Base-by-base conservation (phyloP, 2,113 vertebrate genomes). In the Pholis gunnellus region DNA sequence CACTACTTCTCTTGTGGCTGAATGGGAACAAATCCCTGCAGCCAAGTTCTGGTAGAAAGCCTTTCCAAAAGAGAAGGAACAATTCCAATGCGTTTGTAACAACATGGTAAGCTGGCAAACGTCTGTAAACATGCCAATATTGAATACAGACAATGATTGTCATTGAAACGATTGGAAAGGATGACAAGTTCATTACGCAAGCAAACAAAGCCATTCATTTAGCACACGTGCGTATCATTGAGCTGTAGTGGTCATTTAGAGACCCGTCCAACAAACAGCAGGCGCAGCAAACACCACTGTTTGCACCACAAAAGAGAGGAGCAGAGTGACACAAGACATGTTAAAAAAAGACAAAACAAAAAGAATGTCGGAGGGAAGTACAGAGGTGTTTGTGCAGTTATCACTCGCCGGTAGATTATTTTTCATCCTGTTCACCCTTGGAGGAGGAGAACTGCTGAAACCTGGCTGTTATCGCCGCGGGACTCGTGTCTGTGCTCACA, bases 401-500 rank as follows among this genome's bases (percentile, higher is more conserved):
- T 69, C 63, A 9, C 59, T 54, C n/a, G 60, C 10, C 6, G n/a
- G 18, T 22, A 4, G 25, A 61, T 71, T 85, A 6, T 60, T 25
- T 75, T 78, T 78, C 20, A 75, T 76, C 70, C 56, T 36, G 77
- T 71, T 67, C 52, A 57, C 50, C 82, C 67, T 59, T 25, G 56
- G 34, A 63, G 75, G 61, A 44, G 52, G 15, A 76, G 76, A 81
- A 57, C 14, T 25, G 59, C 38, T 64, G 34, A 67, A 76, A 72
- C 11, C 44, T n/a, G 68, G 13, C 78, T 52, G 70, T 42, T 83
- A 38, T 52, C 76, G 13, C 68, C 71, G 36, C 22, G 52, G 79
- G 79, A 82, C 60, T 71, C 9, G 18, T 72, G 25, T 64, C 60
- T 69, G 74, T 79, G 81, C 81, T 83, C 72, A 54, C 25, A 18